These are phyloP conservation scores for Agapetus fuscipes DNA, from an alignment of 2,888 invertebrate species.

Conservation along the genomic window DNA sequence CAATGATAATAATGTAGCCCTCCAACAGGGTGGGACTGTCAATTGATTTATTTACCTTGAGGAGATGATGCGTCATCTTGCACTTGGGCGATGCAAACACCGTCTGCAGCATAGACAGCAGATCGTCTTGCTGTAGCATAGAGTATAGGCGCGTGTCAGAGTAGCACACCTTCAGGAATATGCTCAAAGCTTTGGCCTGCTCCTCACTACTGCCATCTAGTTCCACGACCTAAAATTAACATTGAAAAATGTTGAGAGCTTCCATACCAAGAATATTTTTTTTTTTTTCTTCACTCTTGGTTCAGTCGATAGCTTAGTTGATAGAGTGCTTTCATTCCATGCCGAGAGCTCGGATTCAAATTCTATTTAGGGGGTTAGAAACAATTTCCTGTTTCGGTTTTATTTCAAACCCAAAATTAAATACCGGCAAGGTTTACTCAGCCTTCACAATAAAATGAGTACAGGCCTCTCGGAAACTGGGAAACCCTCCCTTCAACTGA, in stretches of 20 bases:
- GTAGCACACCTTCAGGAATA: slow-evolving; percentile 48
- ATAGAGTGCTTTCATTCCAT: no score
- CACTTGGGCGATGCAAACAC: slow-evolving; percentile 52
- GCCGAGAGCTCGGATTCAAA: no score
- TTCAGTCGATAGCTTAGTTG: no score
- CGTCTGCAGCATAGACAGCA: slow-evolving; percentile 48
- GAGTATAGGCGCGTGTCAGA: slow-evolving; percentile 51
- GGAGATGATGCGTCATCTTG: slow-evolving; percentile 46
- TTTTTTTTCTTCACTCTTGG: not conserved
- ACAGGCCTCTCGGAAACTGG: no score
- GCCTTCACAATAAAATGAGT: no score
- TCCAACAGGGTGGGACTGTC: no score
- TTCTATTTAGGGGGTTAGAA: no score
- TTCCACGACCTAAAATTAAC: slow-evolving; percentile 50
- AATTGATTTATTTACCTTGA: slow-evolving; percentile 39
- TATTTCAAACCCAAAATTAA: no score
- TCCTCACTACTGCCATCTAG: slow-evolving; percentile 46
- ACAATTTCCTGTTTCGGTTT: no score
- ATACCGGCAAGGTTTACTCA: no score
- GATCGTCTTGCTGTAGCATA: slow-evolving; percentile 48
- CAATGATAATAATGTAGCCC: not conserved
- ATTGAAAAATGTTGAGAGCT: not conserved
- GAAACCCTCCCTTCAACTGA: no score
- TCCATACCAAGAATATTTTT: not conserved
- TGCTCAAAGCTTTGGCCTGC: slow-evolving; percentile 52